Base-by-base conservation (phyloP, 2,888 invertebrate species). In the Pheosia tremula region DNA sequence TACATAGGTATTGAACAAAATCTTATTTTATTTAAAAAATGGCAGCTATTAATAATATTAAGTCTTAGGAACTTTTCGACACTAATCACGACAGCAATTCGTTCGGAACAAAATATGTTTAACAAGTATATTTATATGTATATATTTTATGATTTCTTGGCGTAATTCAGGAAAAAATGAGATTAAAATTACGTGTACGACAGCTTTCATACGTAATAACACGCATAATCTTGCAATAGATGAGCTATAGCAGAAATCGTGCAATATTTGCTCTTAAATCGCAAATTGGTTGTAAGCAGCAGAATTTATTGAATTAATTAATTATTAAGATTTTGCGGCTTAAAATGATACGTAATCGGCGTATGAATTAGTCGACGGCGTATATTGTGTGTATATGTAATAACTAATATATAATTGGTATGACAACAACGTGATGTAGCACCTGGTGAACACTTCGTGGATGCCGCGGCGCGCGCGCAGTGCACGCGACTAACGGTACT, bases 1-100 rank as follows among this genome's bases (percentile, higher is more conserved):
- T 79, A 78, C 67, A 67, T 75, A 77, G 72, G 68, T 75, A 77
- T 74, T 80, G 74, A 79, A 83, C 79, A 72, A 75, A 80, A 82
- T 66, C 78, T 81, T 80, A 80, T 66, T 71, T 78, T 71, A 60
- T 56, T 60, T 36, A 50, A 59, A 82, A 86, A 88, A 91, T 91
- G 92, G 91, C 91, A 91, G 88, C 88, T 87, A 86, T 79, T 76
- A 83, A 80, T 85, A 24, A 24, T 86, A 86, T 84, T 83, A 85
- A 86, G 83, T 86, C 81, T 85, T 91, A 92, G 92, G 92, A 92
- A 92, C 92, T 90, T 88, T 90, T 79, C 85, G 85, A 86, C 75
- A 80, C 72, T 86, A 86, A 87, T 87, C 84, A 88, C 83, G 83
- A 83, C 81, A 81, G 68, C 72, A 70, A 74, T 70, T 66, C 65